Base-by-base conservation (phyloP, 2,797 vertebrate species). In the Megalops cyprinoides region DNA sequence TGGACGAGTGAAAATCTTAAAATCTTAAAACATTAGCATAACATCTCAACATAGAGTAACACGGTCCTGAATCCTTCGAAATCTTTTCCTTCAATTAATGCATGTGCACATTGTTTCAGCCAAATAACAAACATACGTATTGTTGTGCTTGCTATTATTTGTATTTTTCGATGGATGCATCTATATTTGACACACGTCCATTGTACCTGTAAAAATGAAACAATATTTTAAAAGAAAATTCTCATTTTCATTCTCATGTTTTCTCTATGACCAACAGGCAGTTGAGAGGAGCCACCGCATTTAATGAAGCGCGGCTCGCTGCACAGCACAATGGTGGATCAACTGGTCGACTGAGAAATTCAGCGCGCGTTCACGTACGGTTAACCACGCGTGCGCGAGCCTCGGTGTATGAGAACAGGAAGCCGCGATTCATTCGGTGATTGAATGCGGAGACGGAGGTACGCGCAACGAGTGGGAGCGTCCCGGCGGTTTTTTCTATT, bases 391-490 rank as follows among this genome's bases (percentile, higher is more conserved):
- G 81, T 42, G 67, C 67, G 80, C 85, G 85, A 81, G 81, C 86
- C 3, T 77, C 77, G 42, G 74, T 82, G 82, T 84, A 78, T 28
- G 83, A 60, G 84, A 84, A 86, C 85, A 88, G 87, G 87, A 88
- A 88, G 85, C 83, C 23, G 82, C 80, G 82, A 56, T 51, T 56
- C 44, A 73, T 60, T 78, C 73, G 69, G 79, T 56, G 84, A 82
- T 58, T 79, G 77, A 53, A 77, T 55, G 79, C 76, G 67, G 76
- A 73, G 81, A 77, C 48, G 46, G 78, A 74, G 51, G 74, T 73
- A 79, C 37, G 77, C 44, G 78, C 23, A 48, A 44, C 0, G 7
- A 9, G 42, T 10, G 28, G 55, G 42, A 20, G 39, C 23, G 39
- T 49, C 74, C 67, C 53, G 23, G 31, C 25, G 15, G 51, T 71